Evolutionary conservation across 1,140 invertebrate genomes (phyloP).

Genomic region (Sminthurides bifidus): DNA sequence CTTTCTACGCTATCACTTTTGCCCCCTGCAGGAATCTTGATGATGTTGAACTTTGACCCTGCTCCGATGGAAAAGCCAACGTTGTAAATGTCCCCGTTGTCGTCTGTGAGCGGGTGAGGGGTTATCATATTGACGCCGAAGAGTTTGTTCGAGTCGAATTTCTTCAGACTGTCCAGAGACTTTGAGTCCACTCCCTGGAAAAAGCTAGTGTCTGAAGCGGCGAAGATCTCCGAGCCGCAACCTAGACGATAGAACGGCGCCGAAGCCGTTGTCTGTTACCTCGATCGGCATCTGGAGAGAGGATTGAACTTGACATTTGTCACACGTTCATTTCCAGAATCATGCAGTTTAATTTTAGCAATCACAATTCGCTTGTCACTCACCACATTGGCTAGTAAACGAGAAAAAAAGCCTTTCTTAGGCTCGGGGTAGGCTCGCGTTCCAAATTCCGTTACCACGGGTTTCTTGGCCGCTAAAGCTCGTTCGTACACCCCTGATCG

Average conservation of each 20-base stretch:
- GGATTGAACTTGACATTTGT: no score
- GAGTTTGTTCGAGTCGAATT: conserved; percentile 19
- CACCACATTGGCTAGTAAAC: conserved; percentile 33
- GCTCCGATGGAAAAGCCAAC: conserved; percentile 14
- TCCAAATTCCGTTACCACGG: conserved; percentile 39
- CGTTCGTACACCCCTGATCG: conserved; percentile 38
- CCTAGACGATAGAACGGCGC: conserved; percentile 12
- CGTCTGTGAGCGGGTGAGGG: conserved; percentile 15
- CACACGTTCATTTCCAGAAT: no score
- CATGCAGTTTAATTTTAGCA: no score
- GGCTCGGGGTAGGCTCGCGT: conserved; percentile 38
- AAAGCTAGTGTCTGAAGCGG: conserved; percentile 20
- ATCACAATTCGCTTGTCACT: no score
- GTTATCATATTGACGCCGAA: conserved; percentile 16
- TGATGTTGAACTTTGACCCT: conserved; percentile 22
- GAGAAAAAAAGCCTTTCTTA: conserved; percentile 36
- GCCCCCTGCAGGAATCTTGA: conserved; percentile 12
- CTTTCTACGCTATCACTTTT: conserved; percentile 16
- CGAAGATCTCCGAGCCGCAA: conserved; percentile 15
- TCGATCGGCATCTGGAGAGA: conserved; percentile 33
- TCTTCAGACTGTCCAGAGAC: conserved; percentile 7
- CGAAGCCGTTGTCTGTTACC: conserved; percentile 15
- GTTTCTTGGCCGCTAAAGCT: conserved; percentile 34
- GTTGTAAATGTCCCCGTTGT: conserved; percentile 16
- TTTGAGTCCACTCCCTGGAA: conserved; percentile 10